Evolutionary conservation across 2,888 invertebrate genomes (phyloP).

Genomic region (Ornithoptera priamus): DNA sequence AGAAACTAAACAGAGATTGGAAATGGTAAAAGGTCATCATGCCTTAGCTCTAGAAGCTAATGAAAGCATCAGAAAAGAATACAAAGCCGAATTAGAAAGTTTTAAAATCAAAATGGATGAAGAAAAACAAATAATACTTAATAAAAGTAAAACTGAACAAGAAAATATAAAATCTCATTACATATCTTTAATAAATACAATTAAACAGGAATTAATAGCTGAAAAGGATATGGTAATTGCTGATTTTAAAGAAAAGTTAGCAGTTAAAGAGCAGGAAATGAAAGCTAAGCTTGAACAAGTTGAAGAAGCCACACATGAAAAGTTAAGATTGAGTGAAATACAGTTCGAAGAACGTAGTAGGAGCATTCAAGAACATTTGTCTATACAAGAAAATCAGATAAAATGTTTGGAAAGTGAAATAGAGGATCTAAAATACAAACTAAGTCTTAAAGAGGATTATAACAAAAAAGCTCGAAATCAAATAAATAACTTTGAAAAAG

Average conservation of each 20-base stretch:
- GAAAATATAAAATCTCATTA: conserved; percentile 62
- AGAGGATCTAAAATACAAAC: conserved; percentile 56
- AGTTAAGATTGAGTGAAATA: conserved; percentile 70
- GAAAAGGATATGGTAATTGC: conserved; percentile 62
- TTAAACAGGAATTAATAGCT: conserved; percentile 58
- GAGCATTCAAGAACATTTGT: conserved; percentile 61
- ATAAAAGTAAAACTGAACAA: conserved; percentile 62
- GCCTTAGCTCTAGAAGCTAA: conserved; percentile 73
- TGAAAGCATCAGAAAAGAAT: conserved; percentile 74
- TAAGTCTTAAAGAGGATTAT: conserved; percentile 55
- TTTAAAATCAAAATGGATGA: conserved; percentile 70
- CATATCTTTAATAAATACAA: conserved; percentile 53
- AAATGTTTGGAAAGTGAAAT: conserved; percentile 59
- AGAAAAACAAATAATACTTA: conserved; percentile 64
- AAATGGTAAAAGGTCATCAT: conserved; percentile 77
- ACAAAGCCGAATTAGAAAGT: conserved; percentile 69
- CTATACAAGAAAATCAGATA: conserved; percentile 59
- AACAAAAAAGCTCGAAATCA: conserved; percentile 54
- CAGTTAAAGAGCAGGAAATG: conserved; percentile 63
- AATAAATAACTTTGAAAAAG: conserved; percentile 51
- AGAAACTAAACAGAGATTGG: conserved; percentile 68
- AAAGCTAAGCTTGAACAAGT: conserved; percentile 73
- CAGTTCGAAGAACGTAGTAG: conserved; percentile 71
- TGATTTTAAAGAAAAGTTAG: conserved; percentile 58
- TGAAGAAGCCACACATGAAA: conserved; percentile 68